Percentiles rank a stretch among this genome's conserved stretches.
Conservation (phyloP, 2,888 invertebrate genomes). For the Cenopis cana region DNA sequence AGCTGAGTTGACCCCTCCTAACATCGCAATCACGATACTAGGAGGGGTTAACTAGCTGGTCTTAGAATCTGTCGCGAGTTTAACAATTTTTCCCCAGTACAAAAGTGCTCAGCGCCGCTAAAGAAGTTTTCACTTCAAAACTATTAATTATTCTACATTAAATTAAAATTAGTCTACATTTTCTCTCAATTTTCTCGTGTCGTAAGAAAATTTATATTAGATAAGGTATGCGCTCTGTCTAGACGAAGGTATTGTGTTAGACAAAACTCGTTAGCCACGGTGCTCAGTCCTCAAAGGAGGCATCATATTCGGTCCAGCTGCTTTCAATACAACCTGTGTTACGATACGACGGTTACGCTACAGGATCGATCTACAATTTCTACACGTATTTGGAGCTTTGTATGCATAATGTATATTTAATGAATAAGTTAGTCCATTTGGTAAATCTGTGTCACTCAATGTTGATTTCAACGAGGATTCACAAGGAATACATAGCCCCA, state of each 20-base stretch:
- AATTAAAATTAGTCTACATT: not conserved
- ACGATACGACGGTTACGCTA: slow-evolving; percentile 20
- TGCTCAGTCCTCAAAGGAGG: slow-evolving; percentile 31
- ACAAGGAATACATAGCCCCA: not conserved
- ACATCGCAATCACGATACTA: too few species aligned
- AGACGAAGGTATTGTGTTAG: slow-evolving; percentile 38
- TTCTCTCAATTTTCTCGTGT: not conserved
- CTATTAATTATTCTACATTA: not conserved
- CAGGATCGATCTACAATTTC: not conserved
- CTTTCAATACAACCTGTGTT: slow-evolving; percentile 30
- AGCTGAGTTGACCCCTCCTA: too few species aligned
- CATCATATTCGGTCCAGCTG: slow-evolving; percentile 40
- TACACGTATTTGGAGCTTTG: not conserved
- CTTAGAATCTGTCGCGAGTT: too few species aligned
- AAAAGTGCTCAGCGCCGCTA: too few species aligned
- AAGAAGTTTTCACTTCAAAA: too few species aligned
- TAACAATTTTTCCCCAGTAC: too few species aligned
- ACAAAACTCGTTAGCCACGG: slow-evolving; percentile 38
- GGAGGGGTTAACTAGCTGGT: too few species aligned
- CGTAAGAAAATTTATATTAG: slow-evolving; percentile 8
- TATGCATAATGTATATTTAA: not conserved
- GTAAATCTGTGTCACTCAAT: not conserved
- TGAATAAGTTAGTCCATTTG: not conserved
- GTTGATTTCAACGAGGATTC: not conserved
- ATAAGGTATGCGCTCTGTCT: slow-evolving; percentile 29